Percentiles rank a stretch among this genome's conserved stretches.
These are phyloP conservation scores for Leucania comma DNA, from an alignment of 2,888 invertebrate species.

Conservation along the genomic window DNA sequence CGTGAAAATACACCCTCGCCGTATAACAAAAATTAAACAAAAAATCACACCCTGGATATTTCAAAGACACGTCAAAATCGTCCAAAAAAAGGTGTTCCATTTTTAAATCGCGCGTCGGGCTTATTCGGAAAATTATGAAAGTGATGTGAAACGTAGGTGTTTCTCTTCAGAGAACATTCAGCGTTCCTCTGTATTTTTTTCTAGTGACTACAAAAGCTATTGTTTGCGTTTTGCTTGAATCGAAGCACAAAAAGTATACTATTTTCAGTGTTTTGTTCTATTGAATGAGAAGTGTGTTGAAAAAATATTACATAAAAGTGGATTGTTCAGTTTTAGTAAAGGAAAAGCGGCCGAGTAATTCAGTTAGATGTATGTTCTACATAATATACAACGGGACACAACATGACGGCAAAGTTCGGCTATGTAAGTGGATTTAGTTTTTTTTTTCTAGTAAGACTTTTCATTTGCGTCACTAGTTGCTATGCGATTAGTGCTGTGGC, in stretches of 20 bases:
- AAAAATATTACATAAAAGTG: constrained; percentile 89
- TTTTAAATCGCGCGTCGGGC: constrained; percentile 76
- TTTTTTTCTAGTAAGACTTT: constrained; percentile 34
- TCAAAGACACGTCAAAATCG: constrained; percentile 79
- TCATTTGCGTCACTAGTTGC: constrained; percentile 43
- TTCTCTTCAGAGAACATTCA: constrained; percentile 81
- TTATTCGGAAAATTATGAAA: constrained; percentile 87
- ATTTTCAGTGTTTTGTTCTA: constrained; percentile 86
- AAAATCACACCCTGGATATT: constrained; percentile 70
- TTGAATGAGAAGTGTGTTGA: constrained; percentile 87
- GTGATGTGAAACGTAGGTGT: constrained; percentile 87
- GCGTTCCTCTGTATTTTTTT: constrained; percentile 80
- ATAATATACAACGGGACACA: constrained; percentile 91
- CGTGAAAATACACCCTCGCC: constrained; percentile 80
- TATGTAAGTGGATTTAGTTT: constrained; percentile 83
- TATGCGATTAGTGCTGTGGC: constrained; percentile 35
- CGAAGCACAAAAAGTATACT: constrained; percentile 81
- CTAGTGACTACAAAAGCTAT: constrained; percentile 88
- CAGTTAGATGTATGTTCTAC: constrained; percentile 90
- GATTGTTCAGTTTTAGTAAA: constrained; percentile 86
- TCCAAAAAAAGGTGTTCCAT: constrained; percentile 80
- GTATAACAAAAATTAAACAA: constrained; percentile 78
- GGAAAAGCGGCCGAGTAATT: constrained; percentile 87
- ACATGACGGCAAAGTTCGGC: constrained; percentile 91
- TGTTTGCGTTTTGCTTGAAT: constrained; percentile 82